Base-by-base conservation (phyloP, 1,140 invertebrate genomes). In the Lepidurus apus region DNA sequence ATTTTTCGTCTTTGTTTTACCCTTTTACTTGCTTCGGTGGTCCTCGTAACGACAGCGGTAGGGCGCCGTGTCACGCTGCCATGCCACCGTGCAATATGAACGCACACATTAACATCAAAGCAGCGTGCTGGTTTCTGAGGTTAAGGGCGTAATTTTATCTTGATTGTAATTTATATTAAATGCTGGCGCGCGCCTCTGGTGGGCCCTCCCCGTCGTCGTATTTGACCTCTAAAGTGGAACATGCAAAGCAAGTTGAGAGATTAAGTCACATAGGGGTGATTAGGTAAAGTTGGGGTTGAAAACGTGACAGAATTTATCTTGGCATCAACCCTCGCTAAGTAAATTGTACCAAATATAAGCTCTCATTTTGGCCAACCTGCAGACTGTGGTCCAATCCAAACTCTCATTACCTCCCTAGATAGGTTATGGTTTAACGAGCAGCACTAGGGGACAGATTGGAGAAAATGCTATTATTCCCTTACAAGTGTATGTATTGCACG, bases 211-310 rank as follows among this genome's bases (percentile, higher is more conserved):
- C 17, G 7, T 34, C 34, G 2, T 9, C 53, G 21, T 65, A 21
- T 65, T 65, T 65, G 21, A 65, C 53, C 53, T 65, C 21, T 65
- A 65, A 65, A 65, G 53, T 65, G 53, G 53, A 65, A 21, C 53
- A 13, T n/a, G 21, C 53, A 65, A 65, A 65, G 53, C 53, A 65
- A 65, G 53, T 65, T 65, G 17, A n/a, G 13, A 65, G 53, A 65
- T 65, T 65, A 65, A 65, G 53, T 65, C 53, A 65, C 53, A 65
- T 65, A 65, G 53, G 53, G 53, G 53, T 65, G 53, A 65, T 65
- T 65, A 65, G n/a, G 4, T 65, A 65, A 65, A 5, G 5, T 65
- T 65, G 53, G 53, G 53, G 53, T 65, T 65, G 13, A 21, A 65
- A 65, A 21, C 53, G 53, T 65, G 53, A 65, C 53, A 13, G 53